Evolutionary conservation across 2,113 vertebrate genomes (phyloP).

Genomic region (Cavia porcellus): DNA sequence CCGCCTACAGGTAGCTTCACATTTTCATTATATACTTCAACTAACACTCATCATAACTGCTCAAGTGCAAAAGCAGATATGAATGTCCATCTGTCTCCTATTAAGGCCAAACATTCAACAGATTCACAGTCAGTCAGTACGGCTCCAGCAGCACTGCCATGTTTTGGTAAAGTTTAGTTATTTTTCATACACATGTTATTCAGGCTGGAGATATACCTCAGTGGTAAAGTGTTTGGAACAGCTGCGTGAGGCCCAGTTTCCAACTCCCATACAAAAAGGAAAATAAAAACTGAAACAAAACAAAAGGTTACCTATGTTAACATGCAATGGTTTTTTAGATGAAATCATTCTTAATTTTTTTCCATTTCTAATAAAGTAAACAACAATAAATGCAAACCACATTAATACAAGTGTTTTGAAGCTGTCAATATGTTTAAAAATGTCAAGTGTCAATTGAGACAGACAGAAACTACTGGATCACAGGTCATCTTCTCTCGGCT

Average conservation of each 20-base stretch:
- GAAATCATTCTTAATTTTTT: background rate
- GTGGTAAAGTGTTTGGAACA: background rate
- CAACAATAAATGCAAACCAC: conserved; percentile 5
- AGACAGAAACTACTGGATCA: background rate
- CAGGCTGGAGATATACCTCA: background rate
- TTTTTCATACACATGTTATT: conserved; percentile 38
- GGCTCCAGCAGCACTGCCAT: background rate
- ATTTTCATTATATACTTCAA: conserved; percentile 53
- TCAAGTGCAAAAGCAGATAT: background rate
- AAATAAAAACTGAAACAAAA: background rate
- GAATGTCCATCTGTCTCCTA: conserved; percentile 6
- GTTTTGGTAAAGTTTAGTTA: conserved; percentile 18
- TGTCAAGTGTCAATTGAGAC: background rate
- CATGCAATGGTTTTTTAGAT: conserved; percentile 14
- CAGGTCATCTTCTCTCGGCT: background rate
- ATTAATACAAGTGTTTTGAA: conserved; percentile 40
- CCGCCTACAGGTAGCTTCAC: background rate
- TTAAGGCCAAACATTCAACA: background rate
- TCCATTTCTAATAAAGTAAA: conserved; percentile 47
- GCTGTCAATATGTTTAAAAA: background rate
- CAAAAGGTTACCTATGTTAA: background rate
- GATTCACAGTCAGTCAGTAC: conserved; percentile 21
- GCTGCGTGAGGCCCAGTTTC: background rate
- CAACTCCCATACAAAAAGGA: background rate
- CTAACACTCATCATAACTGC: conserved; percentile 15